Evolutionary conservation across 2,888 invertebrate species (phyloP).

Genomic region (Polymixis flavicincta): DNA sequence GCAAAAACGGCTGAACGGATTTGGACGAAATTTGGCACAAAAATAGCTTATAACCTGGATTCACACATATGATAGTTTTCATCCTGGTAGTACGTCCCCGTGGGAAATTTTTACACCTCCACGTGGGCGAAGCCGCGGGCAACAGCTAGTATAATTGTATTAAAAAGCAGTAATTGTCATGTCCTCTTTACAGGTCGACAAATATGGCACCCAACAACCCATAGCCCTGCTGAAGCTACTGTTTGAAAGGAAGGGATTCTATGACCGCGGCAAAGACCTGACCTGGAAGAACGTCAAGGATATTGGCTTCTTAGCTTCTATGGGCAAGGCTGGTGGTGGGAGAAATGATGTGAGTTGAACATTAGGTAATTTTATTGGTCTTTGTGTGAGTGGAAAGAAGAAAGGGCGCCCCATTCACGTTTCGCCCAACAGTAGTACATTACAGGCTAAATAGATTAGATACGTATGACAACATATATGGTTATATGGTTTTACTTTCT

Average conservation of each 20-base stretch:
- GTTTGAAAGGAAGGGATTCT: conserved; percentile 97
- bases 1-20: too few relatives aligned
- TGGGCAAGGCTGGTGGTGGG: conserved; percentile 97
- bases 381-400: neutral
- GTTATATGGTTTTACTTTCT: too few relatives aligned
- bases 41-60: too few relatives aligned
- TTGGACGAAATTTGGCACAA: too few relatives aligned
- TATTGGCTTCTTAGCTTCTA: conserved; percentile 95
- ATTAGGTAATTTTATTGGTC: neutral
- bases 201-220: conserved; percentile 98
- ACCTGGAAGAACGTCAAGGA: conserved; percentile 97
- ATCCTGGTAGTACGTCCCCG: too few relatives aligned
- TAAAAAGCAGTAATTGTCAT: neutral
- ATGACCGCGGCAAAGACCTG: conserved; percentile 96
- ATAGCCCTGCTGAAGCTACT: conserved; percentile 97
- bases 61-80: too few relatives aligned
- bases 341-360: conserved; percentile 92
- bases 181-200: conserved; percentile 89
- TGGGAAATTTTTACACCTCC: too few relatives aligned
- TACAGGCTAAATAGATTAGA: neutral
- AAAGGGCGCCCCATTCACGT: neutral
- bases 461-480: too few relatives aligned
- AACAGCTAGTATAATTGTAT: too few relatives aligned
- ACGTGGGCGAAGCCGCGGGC: too few relatives aligned
- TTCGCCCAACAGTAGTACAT: neutral